A percentile compares a stretch with the other conserved stretches of the same genome.
Conservation (phyloP, 2,113 vertebrate species). For the Fregetta grallaria region DNA sequence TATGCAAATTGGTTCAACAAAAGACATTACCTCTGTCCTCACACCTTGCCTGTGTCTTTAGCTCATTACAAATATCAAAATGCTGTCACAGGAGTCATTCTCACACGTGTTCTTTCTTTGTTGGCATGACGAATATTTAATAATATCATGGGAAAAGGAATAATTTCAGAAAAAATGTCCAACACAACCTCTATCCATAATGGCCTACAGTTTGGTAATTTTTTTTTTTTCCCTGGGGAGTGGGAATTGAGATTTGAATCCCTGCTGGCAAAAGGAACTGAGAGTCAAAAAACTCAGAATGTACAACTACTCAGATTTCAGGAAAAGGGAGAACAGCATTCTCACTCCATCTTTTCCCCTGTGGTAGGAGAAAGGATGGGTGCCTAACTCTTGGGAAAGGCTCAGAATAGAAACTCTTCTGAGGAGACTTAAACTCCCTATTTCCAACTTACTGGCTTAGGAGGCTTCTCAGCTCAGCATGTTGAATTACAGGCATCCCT, state of each 20-base stretch:
- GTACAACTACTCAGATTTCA: background rate
- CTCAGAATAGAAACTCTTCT: background rate
- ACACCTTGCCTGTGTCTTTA: background rate
- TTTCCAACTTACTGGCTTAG: background rate
- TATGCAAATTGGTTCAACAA: background rate
- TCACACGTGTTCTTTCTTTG: background rate
- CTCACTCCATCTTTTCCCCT: background rate
- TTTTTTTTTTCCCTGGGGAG: background rate
- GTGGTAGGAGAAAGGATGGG: background rate
- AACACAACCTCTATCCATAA: background rate
- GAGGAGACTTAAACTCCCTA: background rate
- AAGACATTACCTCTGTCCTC: background rate
- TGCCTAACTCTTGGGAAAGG: background rate
- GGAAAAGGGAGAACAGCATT: background rate
- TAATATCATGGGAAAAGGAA: background rate
- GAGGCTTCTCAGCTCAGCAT: background rate
- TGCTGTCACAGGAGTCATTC: background rate
- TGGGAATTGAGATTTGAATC: background rate
- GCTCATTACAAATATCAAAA: background rate
- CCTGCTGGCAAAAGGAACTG: background rate
- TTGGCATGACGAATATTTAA: background rate
- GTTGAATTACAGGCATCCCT: background rate
- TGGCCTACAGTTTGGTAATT: background rate
- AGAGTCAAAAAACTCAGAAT: background rate
- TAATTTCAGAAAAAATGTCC: background rate